Evolutionary conservation across 2,797 vertebrate species (phyloP), one percentile per base, ranked within the genome.

Genomic region (Serranus cabrilla): DNA sequence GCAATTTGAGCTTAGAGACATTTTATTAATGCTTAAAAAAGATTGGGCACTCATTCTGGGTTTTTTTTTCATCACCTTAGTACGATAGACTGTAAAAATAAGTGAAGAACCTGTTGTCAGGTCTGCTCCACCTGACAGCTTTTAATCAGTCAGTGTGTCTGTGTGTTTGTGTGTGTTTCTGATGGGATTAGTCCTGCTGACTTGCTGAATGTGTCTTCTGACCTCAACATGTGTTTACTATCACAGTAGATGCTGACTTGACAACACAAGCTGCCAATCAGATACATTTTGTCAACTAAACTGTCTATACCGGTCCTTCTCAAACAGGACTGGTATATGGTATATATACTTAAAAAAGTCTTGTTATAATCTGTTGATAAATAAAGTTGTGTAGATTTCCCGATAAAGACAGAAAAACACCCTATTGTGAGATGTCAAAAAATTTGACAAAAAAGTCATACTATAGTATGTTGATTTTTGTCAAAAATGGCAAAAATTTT

Each of bases 131-230:
- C 7, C 27, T 23, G 23, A 20, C 21, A 58, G 11, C 34, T 20
- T 18, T 2, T 37, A 27, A 27, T 39, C 11, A n/a, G 47, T 13
- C 20, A 14, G 12, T 7, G 2, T 25, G 18, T 37, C 4, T n/a
- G 9, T 23, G 20, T 39, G 37, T 12, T n/a, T 40, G 51, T 50
- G 47, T 7, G 11, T 55, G 27, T 5, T 42, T 68, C 45, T 82
- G 81, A 74, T 74, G 56, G 57, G 73, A 82, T 84, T 81, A 80
- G 66, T 68, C 37, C 65, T 81, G 61, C 42, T 87, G 66, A 75
- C 75, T 59, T 47, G 61, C 52, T 71, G 71, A 68, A 65, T 74
- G 40, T 23, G 51, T 4, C 61, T 37, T 74, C 50, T 73, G 67
- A 80, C 65, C 65, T 73, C 37, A 63, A 43, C 20, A 16, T 76